phyloP scores from a whole-genome alignment of 2,888 invertebrate genomes.

The Artemia sinica region DNA sequence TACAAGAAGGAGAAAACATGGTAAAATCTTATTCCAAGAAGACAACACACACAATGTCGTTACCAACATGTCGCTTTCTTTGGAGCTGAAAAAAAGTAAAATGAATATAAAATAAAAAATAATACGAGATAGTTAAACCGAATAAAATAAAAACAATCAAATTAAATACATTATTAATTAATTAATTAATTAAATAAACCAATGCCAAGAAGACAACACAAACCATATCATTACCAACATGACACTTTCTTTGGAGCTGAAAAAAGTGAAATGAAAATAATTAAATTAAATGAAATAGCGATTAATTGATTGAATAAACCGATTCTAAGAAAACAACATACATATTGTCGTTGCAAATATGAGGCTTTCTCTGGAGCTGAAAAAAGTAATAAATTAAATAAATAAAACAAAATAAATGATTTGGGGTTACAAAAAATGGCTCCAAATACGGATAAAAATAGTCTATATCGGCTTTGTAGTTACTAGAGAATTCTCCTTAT shows the following conservation, averaged over 20 bases:
- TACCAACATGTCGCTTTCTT: slow-evolving; percentile 79
- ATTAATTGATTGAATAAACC: slow-evolving; percentile 66
- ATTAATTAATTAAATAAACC: too few relatives aligned
- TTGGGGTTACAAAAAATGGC: not conserved
- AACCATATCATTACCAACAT: too few relatives aligned
- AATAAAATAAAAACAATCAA: too few relatives aligned
- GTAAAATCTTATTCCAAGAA: slow-evolving; percentile 34
- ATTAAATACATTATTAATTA: too few relatives aligned
- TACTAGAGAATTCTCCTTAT: not conserved
- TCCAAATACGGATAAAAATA: not conserved
- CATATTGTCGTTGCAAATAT: slow-evolving; percentile 85
- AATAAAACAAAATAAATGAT: slow-evolving; percentile 15
- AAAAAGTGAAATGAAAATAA: slow-evolving; percentile 87
- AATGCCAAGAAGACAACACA: too few relatives aligned
- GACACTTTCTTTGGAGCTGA: slow-evolving; percentile 52
- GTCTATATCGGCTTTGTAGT: not conserved
- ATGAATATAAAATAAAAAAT: slow-evolving; percentile 17
- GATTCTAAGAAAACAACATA: slow-evolving; percentile 86
- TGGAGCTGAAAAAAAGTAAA: slow-evolving; percentile 42
- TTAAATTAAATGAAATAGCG: slow-evolving; percentile 87
- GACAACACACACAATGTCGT: slow-evolving; percentile 85
- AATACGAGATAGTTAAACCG: too few relatives aligned
- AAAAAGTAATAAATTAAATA: slow-evolving; percentile 21
- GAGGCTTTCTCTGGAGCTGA: slow-evolving; percentile 66
- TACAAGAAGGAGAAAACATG: too few relatives aligned